Base-by-base conservation (phyloP, 1,140 invertebrate species). In the Drosophila sechellia region DNA sequence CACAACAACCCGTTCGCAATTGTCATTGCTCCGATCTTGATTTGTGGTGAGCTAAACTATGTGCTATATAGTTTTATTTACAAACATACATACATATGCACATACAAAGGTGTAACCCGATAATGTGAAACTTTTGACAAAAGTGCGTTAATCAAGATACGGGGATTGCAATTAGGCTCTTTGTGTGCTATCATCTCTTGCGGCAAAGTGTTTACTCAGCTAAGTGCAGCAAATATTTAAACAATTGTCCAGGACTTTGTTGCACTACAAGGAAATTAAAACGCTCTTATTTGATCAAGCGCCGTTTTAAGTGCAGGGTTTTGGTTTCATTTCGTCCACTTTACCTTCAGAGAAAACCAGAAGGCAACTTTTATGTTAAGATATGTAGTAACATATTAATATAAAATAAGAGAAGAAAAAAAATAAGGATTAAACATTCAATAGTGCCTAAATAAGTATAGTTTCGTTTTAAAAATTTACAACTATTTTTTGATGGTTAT, bases 21-120 rank as follows among this genome's bases (percentile, higher is more conserved):
- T 15, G 39, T 13, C 66, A 34, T 69, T 52, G 31, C 76, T 22
- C 39, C 53, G 50, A 73, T 79, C 54, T 60, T 79, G 68, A 58
- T 71, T 54, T 79, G 60, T 79, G 77, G 77, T 79, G 77, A 79
- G 77, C 61, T 53, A 39, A 8, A 8, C 31, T 31, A 10, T 31
- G 10, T 10, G 31, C 31, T 31, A 31, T 31, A 3, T 6, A 6
- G 27, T 6, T 31, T 5, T 31, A 31, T 8, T 6, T 31, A 31
- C 4, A 11, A 13, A 39, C 4, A 27, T 10, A 11, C 5, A 22
- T 22, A 22, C 17, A 22, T 2, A 20, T 1, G 2, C 20, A 37
- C 1, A 27, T 11, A 11, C 5, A 45, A 52, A 31, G 17, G 31
- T 43, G 35, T 56, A 39, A 50, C 58, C 42, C 40, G 22, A 59